Percentiles rank a stretch among this genome's conserved stretches.
These are phyloP conservation scores for Calephelis perditalis DNA, from an alignment of 2,888 invertebrate species.

Conservation along the genomic window DNA sequence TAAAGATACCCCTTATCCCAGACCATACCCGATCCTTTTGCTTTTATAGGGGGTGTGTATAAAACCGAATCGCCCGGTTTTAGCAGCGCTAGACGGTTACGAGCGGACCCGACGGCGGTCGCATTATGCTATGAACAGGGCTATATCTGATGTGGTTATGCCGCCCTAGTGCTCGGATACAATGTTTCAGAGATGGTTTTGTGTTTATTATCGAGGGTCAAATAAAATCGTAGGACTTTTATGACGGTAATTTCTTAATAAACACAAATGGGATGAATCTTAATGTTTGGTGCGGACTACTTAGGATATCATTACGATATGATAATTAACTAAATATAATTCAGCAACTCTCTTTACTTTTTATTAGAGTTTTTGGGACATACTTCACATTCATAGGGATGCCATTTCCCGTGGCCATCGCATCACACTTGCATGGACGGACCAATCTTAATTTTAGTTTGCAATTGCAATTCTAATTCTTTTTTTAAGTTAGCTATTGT, in stretches of 20 bases:
- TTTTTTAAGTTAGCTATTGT: no score
- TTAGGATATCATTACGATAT: not conserved
- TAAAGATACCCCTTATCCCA: conserved; percentile 77
- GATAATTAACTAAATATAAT: not conserved
- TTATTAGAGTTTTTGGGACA: no score
- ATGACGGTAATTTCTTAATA: conserved; percentile 39
- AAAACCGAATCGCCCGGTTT: conserved; percentile 77
- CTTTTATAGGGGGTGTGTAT: conserved; percentile 78
- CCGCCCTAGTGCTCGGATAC: conserved; percentile 60
- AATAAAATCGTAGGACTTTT: conserved; percentile 51
- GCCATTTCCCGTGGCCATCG: no score
- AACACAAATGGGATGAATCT: conserved; percentile 37
- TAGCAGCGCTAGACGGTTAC: conserved; percentile 75
- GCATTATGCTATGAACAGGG: conserved; percentile 47
- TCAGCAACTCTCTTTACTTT: no score
- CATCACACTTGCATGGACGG: no score
- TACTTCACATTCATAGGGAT: no score
- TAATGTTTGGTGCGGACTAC: not conserved
- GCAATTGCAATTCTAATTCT: no score
- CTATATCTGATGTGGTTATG: conserved; percentile 67
- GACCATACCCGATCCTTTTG: conserved; percentile 75
- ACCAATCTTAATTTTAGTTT: no score
- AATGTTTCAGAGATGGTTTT: conserved; percentile 56
- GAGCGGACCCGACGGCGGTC: conserved; percentile 65
- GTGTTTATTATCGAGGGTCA: conserved; percentile 52